phyloP scores from a whole-genome alignment of 1,140 invertebrate species.

The Parasteatoda tepidariorum region DNA sequence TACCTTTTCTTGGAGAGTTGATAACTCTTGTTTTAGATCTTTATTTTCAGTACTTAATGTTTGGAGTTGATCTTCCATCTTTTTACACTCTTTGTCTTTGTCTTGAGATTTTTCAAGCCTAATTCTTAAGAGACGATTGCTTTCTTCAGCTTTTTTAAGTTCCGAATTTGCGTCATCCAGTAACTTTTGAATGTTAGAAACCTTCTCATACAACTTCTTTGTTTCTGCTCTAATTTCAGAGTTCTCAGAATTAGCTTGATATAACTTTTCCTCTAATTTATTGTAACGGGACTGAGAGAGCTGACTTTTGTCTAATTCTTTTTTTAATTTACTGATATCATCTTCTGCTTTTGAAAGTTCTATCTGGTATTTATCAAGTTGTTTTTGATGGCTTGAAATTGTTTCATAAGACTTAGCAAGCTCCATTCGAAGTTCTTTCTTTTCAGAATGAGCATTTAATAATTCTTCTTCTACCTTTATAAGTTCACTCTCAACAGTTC shows the following conservation, averaged over 20 bases:
- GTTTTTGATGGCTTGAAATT: slow-evolving; percentile 62
- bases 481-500: slow-evolving; percentile 56
- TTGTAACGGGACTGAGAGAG: slow-evolving; percentile 8
- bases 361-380: slow-evolving; percentile 59
- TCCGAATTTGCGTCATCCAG: slow-evolving; percentile 73
- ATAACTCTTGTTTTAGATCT: slow-evolving; percentile 62
- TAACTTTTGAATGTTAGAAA: slow-evolving; percentile 78
- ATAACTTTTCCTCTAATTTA: slow-evolving; percentile 44
- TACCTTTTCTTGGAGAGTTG: slow-evolving; percentile 64
- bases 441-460: slow-evolving; percentile 63
- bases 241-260: slow-evolving; percentile 52
- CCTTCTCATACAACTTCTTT: slow-evolving; percentile 70
- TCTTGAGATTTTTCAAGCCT: slow-evolving; percentile 49
- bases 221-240: slow-evolving; percentile 58
- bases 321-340: slow-evolving; percentile 45
- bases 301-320: slow-evolving; percentile 40
- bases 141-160: slow-evolving; percentile 54
- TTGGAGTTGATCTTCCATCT: slow-evolving; percentile 51
- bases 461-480: slow-evolving; percentile 57
- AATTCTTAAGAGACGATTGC: slow-evolving; percentile 39
- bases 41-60: slow-evolving; percentile 40
- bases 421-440: slow-evolving; percentile 65
- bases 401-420: slow-evolving; percentile 64
- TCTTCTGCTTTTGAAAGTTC: slow-evolving; percentile 54
- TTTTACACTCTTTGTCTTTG: slow-evolving; percentile 53